phyloP scores from a whole-genome alignment of 2,888 invertebrate genomes.

The Mayetiola destructor region DNA sequence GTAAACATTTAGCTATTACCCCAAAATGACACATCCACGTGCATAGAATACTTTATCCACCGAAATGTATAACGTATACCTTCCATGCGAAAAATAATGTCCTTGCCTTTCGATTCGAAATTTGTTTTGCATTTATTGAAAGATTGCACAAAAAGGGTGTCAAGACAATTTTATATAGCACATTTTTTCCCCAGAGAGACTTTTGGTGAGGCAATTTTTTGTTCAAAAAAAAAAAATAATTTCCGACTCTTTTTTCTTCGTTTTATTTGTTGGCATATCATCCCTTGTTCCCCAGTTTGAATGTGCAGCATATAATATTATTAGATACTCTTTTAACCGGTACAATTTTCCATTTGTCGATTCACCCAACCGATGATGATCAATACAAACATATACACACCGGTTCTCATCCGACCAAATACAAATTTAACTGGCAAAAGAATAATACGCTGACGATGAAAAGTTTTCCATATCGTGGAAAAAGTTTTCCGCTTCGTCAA shows the following conservation, averaged over 20 bases:
- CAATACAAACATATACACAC: too few relatives aligned
- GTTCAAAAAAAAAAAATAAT: too few relatives aligned
- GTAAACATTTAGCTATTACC: too few relatives aligned
- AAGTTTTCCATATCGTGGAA: slow-evolving; percentile 2
- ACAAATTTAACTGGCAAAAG: too few relatives aligned
- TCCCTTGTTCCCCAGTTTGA: background rate
- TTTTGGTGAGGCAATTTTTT: background rate
- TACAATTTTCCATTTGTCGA: too few relatives aligned
- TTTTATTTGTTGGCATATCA: background rate
- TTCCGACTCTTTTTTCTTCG: background rate
- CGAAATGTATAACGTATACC: background rate
- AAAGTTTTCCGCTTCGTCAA: slow-evolving; percentile 9
- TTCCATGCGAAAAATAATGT: too few relatives aligned
- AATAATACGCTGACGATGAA: background rate
- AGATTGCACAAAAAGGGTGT: background rate
- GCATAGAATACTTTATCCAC: too few relatives aligned
- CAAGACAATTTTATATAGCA: background rate
- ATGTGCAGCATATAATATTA: too few relatives aligned
- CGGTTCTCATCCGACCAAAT: too few relatives aligned
- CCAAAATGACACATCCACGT: too few relatives aligned
- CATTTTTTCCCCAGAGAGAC: background rate
- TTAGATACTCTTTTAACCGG: too few relatives aligned
- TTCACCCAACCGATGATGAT: too few relatives aligned
- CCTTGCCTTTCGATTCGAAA: background rate
- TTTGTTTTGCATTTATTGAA: background rate